These are phyloP conservation scores for Astyanax mexicanus DNA, from an alignment of 2,797 vertebrate genomes.

Conservation along the genomic window DNA sequence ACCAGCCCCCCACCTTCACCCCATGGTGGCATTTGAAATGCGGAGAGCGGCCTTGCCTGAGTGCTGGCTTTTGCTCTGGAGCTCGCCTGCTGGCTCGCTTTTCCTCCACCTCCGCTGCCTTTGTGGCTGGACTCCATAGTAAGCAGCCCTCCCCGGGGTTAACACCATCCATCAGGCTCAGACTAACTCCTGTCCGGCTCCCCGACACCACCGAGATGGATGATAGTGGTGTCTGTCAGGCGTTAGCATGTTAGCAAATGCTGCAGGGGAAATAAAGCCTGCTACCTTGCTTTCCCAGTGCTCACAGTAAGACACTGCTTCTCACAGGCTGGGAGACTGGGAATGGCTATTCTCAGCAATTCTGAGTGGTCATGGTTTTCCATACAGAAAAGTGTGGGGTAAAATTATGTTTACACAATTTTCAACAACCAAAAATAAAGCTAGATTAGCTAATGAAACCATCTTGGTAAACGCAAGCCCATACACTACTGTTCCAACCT, in stretches of 20 bases:
- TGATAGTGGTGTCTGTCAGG: slow-evolving; percentile 66
- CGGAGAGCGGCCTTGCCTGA: slow-evolving; percentile 63
- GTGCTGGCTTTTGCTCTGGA: slow-evolving; percentile 42
- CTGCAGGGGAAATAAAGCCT: slow-evolving; percentile 7
- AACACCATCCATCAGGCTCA: slow-evolving; percentile 79
- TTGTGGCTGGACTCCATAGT: slow-evolving; percentile 55
- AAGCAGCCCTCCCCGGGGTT: slow-evolving; percentile 55
- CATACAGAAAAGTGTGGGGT: too few species aligned
- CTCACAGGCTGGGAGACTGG: slow-evolving; percentile 60
- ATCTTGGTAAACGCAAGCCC: too few species aligned
- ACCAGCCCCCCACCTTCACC: slow-evolving; percentile 55
- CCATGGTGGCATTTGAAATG: slow-evolving; percentile 76
- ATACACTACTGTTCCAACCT: too few species aligned
- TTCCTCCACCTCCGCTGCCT: slow-evolving; percentile 61
- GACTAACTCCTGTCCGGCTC: slow-evolving; percentile 79
- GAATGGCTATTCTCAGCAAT: slow-evolving; percentile 65
- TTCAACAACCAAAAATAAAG: too few species aligned
- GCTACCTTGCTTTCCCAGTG: background rate
- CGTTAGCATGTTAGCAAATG: slow-evolving; percentile 64
- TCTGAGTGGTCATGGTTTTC: slow-evolving; percentile 59
- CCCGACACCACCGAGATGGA: slow-evolving; percentile 76
- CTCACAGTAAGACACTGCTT: slow-evolving; percentile 42
- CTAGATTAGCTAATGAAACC: too few species aligned
- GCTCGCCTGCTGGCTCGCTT: slow-evolving; percentile 56
- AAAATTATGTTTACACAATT: too few species aligned